Base-by-base conservation (phyloP, 2,888 invertebrate genomes). In the Branchipolynoe longqiensis region DNA sequence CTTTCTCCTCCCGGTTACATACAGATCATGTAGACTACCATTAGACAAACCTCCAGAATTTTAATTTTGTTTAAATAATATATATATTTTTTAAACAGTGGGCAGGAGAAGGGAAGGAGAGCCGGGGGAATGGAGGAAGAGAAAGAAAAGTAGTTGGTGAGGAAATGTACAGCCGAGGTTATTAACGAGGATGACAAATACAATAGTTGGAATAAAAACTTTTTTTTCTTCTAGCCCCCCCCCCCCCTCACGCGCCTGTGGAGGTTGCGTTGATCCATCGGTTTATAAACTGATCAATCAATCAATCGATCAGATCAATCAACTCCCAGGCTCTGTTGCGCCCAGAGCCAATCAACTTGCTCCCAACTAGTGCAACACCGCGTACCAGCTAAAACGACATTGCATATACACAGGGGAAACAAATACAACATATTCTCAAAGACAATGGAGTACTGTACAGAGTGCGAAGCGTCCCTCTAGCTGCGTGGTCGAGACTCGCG, bases 371-470 rank as follows among this genome's bases (percentile, higher is more conserved):
- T 36, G 2, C 4, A 38, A 69, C 62, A 62, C 31, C 2, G 31
- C 31, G 14, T 28, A 62, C 69, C 69, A 69, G 18, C 6, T 38
- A 38, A 8, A 6, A 69, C 36, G 38, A 38, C 69, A 69, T 36
- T 36, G 69, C 69, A 36, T 38, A 36, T 69, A 36, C 36, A 69
- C 69, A 69, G 33, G 22, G 38, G n/a, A 69, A 33, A 36, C 33
- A 69, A 69, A 69, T n/a, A 38, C 69, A 33, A 69, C 69, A 33
- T 69, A 0, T 69, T 25, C 38, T 38, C 69, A 69, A n/a, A n/a
- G n/a, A n/a, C 69, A 69, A 69, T 38, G 38, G 38, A 38, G 69
- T 69, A 38, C 69, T 69, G 69, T 69, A 69, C 69, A 69, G n/a
- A n/a, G 69, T 69, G 38, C 69, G 38, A 69, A 58, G 69, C 6